phyloP scores from a whole-genome alignment of 1,140 invertebrate genomes.

The Zaprionus camerounensis region DNA sequence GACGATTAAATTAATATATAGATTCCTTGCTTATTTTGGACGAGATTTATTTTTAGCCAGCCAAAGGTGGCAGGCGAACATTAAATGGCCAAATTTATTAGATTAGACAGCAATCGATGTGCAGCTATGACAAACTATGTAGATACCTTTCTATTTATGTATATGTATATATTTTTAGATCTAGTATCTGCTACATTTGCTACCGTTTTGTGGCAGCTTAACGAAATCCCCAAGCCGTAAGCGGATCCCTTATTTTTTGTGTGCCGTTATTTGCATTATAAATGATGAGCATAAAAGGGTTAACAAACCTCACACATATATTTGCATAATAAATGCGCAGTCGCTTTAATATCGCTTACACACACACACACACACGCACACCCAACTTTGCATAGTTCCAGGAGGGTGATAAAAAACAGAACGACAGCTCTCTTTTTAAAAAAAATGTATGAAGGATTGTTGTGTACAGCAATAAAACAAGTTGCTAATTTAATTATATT shows the following conservation, averaged over 20 bases:
- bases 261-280: slow-evolving; percentile 36
- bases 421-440: slow-evolving; percentile 4
- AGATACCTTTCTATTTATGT: slow-evolving; percentile 6
- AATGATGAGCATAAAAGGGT: slow-evolving; percentile 36
- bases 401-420: slow-evolving; percentile 18
- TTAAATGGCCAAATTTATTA: slow-evolving; percentile 51
- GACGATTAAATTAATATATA: slow-evolving; percentile 30
- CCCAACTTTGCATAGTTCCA: neutral
- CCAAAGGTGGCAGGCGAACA: slow-evolving; percentile 13
- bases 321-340: slow-evolving; percentile 46
- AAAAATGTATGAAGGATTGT: slow-evolving; percentile 30
- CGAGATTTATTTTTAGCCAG: slow-evolving; percentile 39
- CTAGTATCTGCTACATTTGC: neutral
- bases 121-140: slow-evolving; percentile 17
- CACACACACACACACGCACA: neutral
- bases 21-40: slow-evolving; percentile 38
- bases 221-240: slow-evolving; percentile 15
- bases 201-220: slow-evolving; percentile 15
- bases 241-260: slow-evolving; percentile 6
- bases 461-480: slow-evolving; percentile 53
- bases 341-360: slow-evolving; percentile 10
- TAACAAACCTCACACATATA: slow-evolving; percentile 18
- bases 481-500: slow-evolving; percentile 67
- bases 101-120: slow-evolving; percentile 33
- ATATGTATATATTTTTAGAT: neutral